These are phyloP conservation scores for Buceros bicornis DNA, from an alignment of 2,797 vertebrate genomes.

Conservation along the genomic window DNA sequence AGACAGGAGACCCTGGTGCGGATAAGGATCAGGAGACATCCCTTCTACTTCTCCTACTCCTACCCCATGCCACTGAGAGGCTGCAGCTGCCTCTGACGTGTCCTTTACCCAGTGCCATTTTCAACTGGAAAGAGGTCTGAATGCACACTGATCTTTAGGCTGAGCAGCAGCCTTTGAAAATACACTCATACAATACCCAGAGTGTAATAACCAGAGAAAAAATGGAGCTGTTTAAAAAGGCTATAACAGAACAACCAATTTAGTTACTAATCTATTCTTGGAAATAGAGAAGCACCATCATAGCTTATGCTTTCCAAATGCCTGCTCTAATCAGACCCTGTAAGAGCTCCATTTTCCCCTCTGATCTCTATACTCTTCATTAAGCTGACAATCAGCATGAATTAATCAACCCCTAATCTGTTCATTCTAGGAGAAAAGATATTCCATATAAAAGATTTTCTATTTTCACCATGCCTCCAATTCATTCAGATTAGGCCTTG, in stretches of 20 bases:
- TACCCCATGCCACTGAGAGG: not conserved
- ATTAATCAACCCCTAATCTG: conserved; percentile 23
- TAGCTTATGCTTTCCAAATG: conserved; percentile 19
- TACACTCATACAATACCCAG: not conserved
- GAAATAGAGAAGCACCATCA: not conserved
- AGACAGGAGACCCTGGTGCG: not conserved
- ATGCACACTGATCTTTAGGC: not conserved
- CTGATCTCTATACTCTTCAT: conserved; percentile 11
- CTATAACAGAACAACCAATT: conserved; percentile 13
- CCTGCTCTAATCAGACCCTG: conserved; percentile 30
- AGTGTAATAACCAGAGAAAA: not conserved
- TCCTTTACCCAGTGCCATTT: not conserved
- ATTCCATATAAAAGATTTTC: not conserved
- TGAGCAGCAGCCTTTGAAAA: not conserved
- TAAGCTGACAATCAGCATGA: conserved; percentile 21
- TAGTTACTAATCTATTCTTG: conserved; percentile 41
- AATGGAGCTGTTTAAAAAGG: not conserved
- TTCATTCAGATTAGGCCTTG: not conserved
- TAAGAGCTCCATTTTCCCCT: not conserved
- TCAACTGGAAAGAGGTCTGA: not conserved
- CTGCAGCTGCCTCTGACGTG: not conserved
- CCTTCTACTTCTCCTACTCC: not conserved
- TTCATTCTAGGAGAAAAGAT: not conserved
- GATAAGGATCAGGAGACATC: not conserved
- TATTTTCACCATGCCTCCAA: not conserved